Base-by-base conservation (phyloP, 2,113 vertebrate genomes). In the Hyperopisus bebe region DNA sequence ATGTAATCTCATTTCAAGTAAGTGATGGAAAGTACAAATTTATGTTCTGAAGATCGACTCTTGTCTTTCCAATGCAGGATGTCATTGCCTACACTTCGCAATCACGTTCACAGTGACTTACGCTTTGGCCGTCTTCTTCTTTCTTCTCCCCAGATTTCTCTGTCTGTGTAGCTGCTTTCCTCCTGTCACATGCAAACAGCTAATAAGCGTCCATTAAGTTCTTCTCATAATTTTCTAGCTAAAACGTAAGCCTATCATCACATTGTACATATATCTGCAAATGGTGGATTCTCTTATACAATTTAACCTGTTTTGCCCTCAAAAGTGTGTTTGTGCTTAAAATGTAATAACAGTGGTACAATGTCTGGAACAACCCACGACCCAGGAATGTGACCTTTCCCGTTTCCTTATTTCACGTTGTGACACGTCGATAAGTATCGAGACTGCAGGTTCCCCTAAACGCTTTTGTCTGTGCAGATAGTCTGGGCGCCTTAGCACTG, bases 151-250 rank as follows among this genome's bases (percentile, higher is more conserved):
- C 96, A 5, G 98, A 97, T 95, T 97, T 99, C 94, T 99, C 98
- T 91, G 98, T 96, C 87, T 97, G 96, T 6, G 96, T 97, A 0
- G 97, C 98, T 92, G 98, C 98, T 98, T 99, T 99, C 92, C 98
- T 98, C 96, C 98, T 99, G 53, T 77, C 42, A 91, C 39, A 42
- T 82, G 9, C n/a, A 35, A 85, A 91, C 90, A 48, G 27, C 39
- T 8, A 19, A 13, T 31, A 66, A 48, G 27, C 0, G 4, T 6
- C 13, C 74, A 42, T 17, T 39, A 15, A 39, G 11, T 5, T 77
- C 35, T 35, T 77, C 35, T 77, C 15, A 19, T 42, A 27, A 31
- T 74, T 39, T 42, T 77, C 70, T 77, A 13, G 70, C 4, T 74
- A 31, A 35, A 74, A 39, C 1, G 31, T 3, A 42, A 19, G 15